Evolutionary conservation across 1,140 invertebrate genomes (phyloP).

Genomic region (Bombus breviceps): DNA sequence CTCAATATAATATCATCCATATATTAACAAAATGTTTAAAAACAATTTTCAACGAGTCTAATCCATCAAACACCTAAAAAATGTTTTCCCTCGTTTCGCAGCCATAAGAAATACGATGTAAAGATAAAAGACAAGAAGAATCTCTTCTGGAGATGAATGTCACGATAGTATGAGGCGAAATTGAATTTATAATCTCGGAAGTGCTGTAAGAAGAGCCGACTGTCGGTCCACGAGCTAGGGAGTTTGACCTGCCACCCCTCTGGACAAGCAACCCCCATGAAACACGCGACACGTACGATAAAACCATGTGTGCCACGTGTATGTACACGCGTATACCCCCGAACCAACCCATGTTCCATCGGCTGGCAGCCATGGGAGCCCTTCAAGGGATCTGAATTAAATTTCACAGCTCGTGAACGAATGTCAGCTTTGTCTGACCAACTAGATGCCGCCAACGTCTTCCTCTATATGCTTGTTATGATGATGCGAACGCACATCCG

Average conservation of each 20-base stretch:
- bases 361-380: constrained; percentile 55
- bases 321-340: constrained; percentile 37
- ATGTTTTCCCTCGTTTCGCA: too few species aligned
- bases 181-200: constrained; percentile 79
- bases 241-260: constrained; percentile 55
- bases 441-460: constrained; percentile 67
- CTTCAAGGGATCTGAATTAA: constrained; percentile 71
- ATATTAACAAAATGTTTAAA: too few species aligned
- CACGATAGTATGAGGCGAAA: constrained; percentile 41
- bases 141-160: too few species aligned
- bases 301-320: constrained; percentile 40
- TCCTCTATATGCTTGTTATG: constrained; percentile 43
- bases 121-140: not conserved
- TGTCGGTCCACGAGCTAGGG: constrained; percentile 59
- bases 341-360: constrained; percentile 52
- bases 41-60: too few species aligned
- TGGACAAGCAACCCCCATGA: constrained; percentile 54
- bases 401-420: constrained; percentile 76
- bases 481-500: not conserved
- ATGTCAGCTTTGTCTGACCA: constrained; percentile 64
- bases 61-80: too few species aligned
- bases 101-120: not conserved
- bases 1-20: too few species aligned
- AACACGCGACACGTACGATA: constrained; percentile 55
- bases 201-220: constrained; percentile 68